Evolutionary conservation across 2,113 vertebrate species (phyloP).

Genomic region (Muscicapa adusta): DNA sequence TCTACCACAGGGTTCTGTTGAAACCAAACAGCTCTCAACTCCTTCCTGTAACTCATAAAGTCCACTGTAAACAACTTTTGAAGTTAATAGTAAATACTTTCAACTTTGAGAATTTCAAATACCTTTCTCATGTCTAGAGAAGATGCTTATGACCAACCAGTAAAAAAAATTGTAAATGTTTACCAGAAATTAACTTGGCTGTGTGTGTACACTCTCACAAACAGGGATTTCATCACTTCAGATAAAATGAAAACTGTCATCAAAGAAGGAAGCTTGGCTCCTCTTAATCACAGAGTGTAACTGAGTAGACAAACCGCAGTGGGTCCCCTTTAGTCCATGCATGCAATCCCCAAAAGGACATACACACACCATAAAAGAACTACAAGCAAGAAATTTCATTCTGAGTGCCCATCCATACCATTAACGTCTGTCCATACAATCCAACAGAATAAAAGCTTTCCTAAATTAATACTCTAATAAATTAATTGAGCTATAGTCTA

Average conservation of each 20-base stretch:
- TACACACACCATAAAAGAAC: neutral
- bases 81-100: neutral
- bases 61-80: neutral
- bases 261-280: neutral
- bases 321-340: neutral
- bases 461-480: neutral
- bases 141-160: neutral
- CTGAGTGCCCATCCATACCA: neutral
- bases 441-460: neutral
- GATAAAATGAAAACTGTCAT: neutral
- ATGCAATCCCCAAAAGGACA: neutral
- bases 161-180: neutral
- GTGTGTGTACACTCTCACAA: neutral
- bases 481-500: neutral
- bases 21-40: neutral
- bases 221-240: neutral
- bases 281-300: neutral
- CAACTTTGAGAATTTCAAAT: neutral
- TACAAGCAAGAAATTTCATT: neutral
- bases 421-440: neutral
- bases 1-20: neutral
- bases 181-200: neutral
- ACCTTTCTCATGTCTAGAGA: neutral
- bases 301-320: neutral
- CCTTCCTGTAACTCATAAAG: neutral